Evolutionary conservation across 2,797 vertebrate species (phyloP), one percentile per base, ranked within the genome.

Genomic region (Alca torda): DNA sequence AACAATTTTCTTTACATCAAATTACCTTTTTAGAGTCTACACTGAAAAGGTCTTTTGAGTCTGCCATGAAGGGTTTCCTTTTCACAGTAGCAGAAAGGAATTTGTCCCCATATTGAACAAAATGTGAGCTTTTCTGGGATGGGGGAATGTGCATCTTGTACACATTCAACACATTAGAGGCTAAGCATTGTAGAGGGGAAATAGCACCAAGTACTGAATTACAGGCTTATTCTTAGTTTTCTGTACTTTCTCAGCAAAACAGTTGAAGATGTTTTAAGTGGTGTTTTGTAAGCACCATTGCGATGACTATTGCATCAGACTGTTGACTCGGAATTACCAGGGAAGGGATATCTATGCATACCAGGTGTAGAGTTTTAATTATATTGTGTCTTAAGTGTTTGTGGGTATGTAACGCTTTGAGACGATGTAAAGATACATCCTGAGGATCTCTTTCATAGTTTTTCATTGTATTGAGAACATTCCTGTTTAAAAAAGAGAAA

Each of bases 1-100:
- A 91, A 89, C 73, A 84, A 92, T 91, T 95, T 84, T 79, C 63
- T 73, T 86, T 93, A 83, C 84, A 77, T 96, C 83, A 89, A 78
- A 75, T 93, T 94, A 88, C 67, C 74, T 92, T 93, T 79, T 64
- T 8, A 73, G 86, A 92, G 95, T 84, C 80, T 90, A 33, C 90
- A 87, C 73, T 91, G 78, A 94, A 96, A 90, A 64, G 65, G 35
- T 53, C 72, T 92, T 94, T 83, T 46, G 74, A 92, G 53, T 70
- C 59, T 89, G 64, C 67, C 2, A 0, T 59, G 50, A 65, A 91
- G 69, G 63, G 35, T 86, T 94, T 94, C 70, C 60, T 92, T 84
- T 95, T 84, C 53, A 59, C 35, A 75, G 72, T 14, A 84, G 30
- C 68, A 80, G 76, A 93, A 91, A 80, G 39, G 73, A 81, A 67